Evolutionary conservation across 2,888 invertebrate genomes (phyloP), one percentile per base, ranked within the genome.

Genomic region (Archips crataeganus): DNA sequence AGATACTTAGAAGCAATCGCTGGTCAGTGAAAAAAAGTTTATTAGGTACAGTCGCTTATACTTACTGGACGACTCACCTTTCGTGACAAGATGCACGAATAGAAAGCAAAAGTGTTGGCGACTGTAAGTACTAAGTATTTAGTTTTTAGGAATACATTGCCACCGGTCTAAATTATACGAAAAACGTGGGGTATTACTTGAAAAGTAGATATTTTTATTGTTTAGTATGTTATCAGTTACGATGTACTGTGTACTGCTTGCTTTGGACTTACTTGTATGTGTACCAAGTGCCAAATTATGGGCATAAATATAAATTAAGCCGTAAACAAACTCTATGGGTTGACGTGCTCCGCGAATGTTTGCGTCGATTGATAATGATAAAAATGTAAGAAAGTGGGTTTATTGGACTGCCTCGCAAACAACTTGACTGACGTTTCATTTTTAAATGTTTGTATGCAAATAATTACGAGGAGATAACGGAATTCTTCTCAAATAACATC

Each of bases 381-480:
- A 65, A 65, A 65, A 65, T 8, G 5, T 54, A 15, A 65, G 10
- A 51, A 36, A 36, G 15, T 51, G 51, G 15, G 51, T 42, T 69
- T 64, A 59, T 64, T 69, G 51, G 34, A 54, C 54, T 11, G 15
- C n/a, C 59, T n/a, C 57, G 60, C 51, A 69, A 73, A 62, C 67
- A 72, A 64, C 73, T 59, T 34, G 34, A 57, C 49, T 74, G 65
- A 65, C 73, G 69, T 70, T 70, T 61, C 6, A 36, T 34, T 49
- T 69, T 65, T 70, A 64, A 64, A 47, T 63, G 59, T 69, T 64
- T 69, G 34, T 36, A 11, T 5, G 36, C 51, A 65, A 74, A 74
- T 70, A 74, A 70, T 74, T 61, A 60, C 65, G 45, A 23, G 54
- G n/a, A 60, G 74, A 74, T 74, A 70, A 51, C 34, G 59, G 6